Base-by-base conservation (phyloP, 1,140 invertebrate species). In the Lepidostoma basale region DNA sequence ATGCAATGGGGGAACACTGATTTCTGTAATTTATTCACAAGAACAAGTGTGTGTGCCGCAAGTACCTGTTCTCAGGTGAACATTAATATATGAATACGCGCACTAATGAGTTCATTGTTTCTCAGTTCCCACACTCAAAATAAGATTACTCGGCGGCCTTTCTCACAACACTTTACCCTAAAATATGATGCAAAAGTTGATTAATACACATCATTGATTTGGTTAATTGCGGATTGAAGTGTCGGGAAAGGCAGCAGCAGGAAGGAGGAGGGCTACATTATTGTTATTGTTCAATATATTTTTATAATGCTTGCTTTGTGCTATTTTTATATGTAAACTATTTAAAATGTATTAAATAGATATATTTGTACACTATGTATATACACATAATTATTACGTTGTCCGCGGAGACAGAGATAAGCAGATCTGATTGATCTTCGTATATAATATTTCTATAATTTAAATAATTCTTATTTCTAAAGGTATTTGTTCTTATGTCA, bases 91-190 rank as follows among this genome's bases (percentile, higher is more conserved):
- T 68, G 67, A 65, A 68, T 44, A 66, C 68, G 66, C 67, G 52
- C 70, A 67, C 70, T 72, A 72, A 72, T 72, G 70, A 72, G 70
- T 72, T 67, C 70, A 72, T 72, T 72, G 70, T 72, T 72, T 66
- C 62, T 54, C 52, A 42, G 49, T 72, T 72, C 70, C 67, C 70
- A 72, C 70, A 72, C 54, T 68, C 62, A 63, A 72, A 72, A 68
- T 67, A 66, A 66, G 64, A 59, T 33, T 42, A 44, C 28, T 69
- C 44, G 54, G 30, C 62, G 62, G 30, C 58, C 56, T 45, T 72
- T 72, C 69, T 60, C 70, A 72, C 70, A 72, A 64, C 70, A 72
- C 65, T 67, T 67, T 60, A 67, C 65, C 62, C 58, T 44, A 59
- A 65, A 22, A 39, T 23, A 62, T 65, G 44, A 65, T 52, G 62